Evolutionary conservation across 1,140 invertebrate species (phyloP), one percentile per base, ranked within the genome.

Genomic region (Heliconius melpomene): DNA sequence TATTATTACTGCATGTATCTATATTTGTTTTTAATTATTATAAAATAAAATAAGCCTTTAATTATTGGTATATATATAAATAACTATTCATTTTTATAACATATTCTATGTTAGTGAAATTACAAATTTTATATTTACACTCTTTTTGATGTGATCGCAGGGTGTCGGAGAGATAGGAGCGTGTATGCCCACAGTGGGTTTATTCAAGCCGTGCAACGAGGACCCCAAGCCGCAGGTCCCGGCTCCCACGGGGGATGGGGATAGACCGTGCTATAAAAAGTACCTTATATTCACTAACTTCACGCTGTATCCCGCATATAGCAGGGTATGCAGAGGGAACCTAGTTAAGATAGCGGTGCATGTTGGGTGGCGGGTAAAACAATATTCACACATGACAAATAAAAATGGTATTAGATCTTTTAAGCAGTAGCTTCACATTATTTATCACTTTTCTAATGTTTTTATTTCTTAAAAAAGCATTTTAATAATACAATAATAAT

Each of bases 151-250:
- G 6, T 7, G 8, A 7, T 66, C 23, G 3, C n/a, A 78, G 75
- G 77, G 52, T 74, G 88, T 93, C 13, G 91, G 91, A n/a, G 91
- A 93, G 32, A 87, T 91, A 36, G 91, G 91, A 0, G 90, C 90
- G 8, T 93, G 91, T 73, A 90, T 93, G 90, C 88, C 90, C 9
- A 93, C 87, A 1, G 85, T 93, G 11, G 91, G 82, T 0, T 71
- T 93, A 3, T 93, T 91, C 86, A 91, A 92, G 77, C 90, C 84
- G 52, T 93, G 91, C 78, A 72, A 36, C 0, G 81, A 83, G 2
- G 84, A 87, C 2, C 85, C 80, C 18, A 75, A 81, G 54, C 79
- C 82, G 5, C 77, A 80, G 32, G 73, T 54, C 6, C 29, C 72
- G 11, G 72, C 57, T 8, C 60, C 57, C 7, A 38, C 38, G 5